Conservation (phyloP, 2,797 vertebrate genomes). For the Chrysocyon brachyurus region DNA sequence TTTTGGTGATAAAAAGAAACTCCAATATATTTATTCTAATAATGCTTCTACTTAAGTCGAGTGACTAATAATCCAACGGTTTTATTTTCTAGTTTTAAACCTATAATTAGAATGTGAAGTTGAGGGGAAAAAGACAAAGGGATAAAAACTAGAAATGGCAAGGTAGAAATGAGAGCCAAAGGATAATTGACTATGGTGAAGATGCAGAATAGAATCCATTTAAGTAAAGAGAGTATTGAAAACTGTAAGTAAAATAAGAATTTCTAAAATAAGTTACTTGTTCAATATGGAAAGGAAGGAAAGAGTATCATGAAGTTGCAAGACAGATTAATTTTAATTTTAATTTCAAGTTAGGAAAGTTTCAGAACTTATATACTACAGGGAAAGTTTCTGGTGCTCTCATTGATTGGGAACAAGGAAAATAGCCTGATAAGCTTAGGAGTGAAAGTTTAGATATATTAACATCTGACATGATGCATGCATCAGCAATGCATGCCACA, state of each 20-base stretch:
- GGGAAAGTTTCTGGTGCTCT: background rate
- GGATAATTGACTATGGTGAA: background rate
- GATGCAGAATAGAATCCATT: background rate
- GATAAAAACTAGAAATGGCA: background rate
- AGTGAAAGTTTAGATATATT: background rate
- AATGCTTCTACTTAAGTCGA: background rate
- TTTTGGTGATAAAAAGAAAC: background rate
- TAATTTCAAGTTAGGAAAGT: background rate
- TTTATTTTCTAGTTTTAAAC: background rate
- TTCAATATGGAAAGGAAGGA: background rate
- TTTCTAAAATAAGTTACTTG: background rate
- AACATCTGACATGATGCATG: background rate
- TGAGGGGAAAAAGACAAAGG: background rate
- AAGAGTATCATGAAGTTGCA: background rate
- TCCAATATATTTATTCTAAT: background rate
- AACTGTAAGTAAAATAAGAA: background rate
- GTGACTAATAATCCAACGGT: background rate
- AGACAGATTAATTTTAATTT: background rate
- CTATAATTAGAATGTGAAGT: background rate
- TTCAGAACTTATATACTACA: background rate
- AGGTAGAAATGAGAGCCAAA: background rate
- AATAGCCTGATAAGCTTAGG: background rate
- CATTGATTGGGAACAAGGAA: background rate
- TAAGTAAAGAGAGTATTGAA: background rate
- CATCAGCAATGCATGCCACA: background rate